Evolutionary conservation across 2,888 invertebrate genomes (phyloP).

Genomic region (Julus scanicus): DNA sequence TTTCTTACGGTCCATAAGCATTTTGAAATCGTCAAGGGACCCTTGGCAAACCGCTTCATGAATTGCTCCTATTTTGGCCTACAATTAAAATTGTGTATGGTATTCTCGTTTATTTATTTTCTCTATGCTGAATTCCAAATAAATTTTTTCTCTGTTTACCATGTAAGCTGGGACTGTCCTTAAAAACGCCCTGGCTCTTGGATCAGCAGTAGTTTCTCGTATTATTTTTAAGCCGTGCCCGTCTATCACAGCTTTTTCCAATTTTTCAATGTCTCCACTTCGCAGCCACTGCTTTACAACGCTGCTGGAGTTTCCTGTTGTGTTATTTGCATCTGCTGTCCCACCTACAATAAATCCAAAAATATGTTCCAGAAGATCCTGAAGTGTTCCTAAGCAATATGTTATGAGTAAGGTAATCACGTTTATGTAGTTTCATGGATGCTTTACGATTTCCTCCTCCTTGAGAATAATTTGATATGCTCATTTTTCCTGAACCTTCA

Average conservation of each 20-base stretch:
- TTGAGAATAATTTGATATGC: constrained; percentile 42
- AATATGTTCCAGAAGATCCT: not conserved
- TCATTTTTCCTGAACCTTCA: constrained; percentile 51
- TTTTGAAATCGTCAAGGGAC: constrained; percentile 83
- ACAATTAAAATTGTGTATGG: constrained; percentile 60
- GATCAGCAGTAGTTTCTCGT: constrained; percentile 76
- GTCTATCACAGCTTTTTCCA: constrained; percentile 89
- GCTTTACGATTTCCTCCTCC: constrained; percentile 18
- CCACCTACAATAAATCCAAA: not conserved
- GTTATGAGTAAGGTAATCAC: constrained; percentile 30
- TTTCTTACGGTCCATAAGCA: constrained; percentile 87
- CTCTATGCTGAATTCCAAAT: not conserved
- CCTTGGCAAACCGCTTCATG: constrained; percentile 88
- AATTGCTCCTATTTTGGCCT: constrained; percentile 90
- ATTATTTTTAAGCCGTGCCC: constrained; percentile 84
- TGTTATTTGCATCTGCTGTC: constrained; percentile 58
- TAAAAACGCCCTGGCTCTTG: constrained; percentile 74
- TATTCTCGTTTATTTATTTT: not conserved
- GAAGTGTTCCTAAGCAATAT: not conserved
- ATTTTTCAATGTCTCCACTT: constrained; percentile 84
- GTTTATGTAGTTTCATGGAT: constrained; percentile 50
- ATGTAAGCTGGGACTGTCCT: constrained; percentile 77
- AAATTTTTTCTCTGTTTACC: constrained; percentile 66
- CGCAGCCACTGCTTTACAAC: constrained; percentile 57
- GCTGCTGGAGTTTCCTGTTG: constrained; percentile 46